Base-by-base conservation (phyloP, 2,113 vertebrate species). In the Cisticola juncidis region DNA sequence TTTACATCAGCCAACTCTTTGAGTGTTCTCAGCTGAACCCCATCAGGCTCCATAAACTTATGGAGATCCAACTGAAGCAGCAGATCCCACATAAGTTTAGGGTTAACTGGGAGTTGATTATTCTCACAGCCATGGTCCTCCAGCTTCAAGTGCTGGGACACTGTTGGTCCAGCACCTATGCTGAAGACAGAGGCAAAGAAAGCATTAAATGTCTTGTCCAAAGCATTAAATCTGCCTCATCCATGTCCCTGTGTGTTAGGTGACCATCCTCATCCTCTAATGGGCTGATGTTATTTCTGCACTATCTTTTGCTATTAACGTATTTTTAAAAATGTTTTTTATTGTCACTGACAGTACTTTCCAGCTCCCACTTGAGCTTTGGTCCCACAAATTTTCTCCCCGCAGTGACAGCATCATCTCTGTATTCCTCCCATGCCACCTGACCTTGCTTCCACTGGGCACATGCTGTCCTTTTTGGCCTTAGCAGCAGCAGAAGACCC, bases 111-210 rank as follows among this genome's bases (percentile, higher is more conserved):
- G 9, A 40, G 2, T 3, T 79, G 9, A 35, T 31, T 4, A 4
- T 56, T 42, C 58, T 48, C 17, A 40, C 9, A 64, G 14, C 35
- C 14, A 15, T 42, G 8, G 3, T 48, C 7, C 25, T 64, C 42
- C 17, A 88, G 42, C 21, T 35, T 21, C 64, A 21, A 40, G 25
- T 5, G 26, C 17, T 57, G 14, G 6, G 21, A 42, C 29, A 25
- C 4, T 0, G 0, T 35, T 48, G 26, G 20, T 42, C 4, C 35
- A 64, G 14, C 25, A 26, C 9, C 21, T 31, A 9, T 48, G 7
- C 36, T 72, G 48, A 60, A 33, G 23, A 45, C 21, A 48, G 12
- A 40, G 13, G 24, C 3, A 20, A 64, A 42, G 25, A 56, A 56
- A 31, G 3, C 13, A 8, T 35, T 31, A 9, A 79, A 48, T 9